phyloP scores from a whole-genome alignment of 2,888 invertebrate species.

The Dichetophora obliterata region DNA sequence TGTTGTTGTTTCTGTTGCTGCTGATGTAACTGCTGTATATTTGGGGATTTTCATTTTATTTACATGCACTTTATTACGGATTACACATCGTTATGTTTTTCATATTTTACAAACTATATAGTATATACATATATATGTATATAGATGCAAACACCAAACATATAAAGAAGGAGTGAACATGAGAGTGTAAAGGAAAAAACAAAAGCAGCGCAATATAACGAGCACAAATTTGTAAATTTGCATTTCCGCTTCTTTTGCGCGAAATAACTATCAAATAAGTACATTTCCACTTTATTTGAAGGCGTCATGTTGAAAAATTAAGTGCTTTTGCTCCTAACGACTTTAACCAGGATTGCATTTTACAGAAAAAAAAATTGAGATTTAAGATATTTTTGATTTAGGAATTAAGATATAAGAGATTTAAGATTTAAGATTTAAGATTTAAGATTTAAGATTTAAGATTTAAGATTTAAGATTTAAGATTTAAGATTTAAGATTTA shows the following conservation, averaged over 20 bases:
- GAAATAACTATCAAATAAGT: not conserved
- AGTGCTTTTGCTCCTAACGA: not conserved
- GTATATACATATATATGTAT: not conserved
- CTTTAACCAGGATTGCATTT: too few relatives aligned
- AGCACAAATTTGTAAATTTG: conserved; percentile 27
- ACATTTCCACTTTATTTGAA: conserved; percentile 12
- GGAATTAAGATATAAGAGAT: too few relatives aligned
- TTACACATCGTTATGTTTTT: conserved; percentile 23
- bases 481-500: too few relatives aligned
- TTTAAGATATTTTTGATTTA: too few relatives aligned
- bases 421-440: too few relatives aligned
- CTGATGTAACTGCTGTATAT: not conserved
- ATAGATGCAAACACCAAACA: not conserved
- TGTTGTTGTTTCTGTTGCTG: not conserved
- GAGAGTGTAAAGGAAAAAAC: not conserved
- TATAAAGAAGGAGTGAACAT: not conserved
- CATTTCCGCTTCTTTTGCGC: conserved; percentile 24
- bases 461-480: too few relatives aligned
- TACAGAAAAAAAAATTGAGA: too few relatives aligned
- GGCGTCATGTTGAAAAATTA: conserved; percentile 16
- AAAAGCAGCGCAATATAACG: conserved; percentile 5
- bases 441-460: too few relatives aligned
- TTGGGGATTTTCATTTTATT: conserved; percentile 30
- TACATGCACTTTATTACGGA: conserved; percentile 29
- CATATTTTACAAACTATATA: not conserved